Base-by-base conservation (phyloP, 2,113 vertebrate genomes). In the Sclerurus mexicanus region DNA sequence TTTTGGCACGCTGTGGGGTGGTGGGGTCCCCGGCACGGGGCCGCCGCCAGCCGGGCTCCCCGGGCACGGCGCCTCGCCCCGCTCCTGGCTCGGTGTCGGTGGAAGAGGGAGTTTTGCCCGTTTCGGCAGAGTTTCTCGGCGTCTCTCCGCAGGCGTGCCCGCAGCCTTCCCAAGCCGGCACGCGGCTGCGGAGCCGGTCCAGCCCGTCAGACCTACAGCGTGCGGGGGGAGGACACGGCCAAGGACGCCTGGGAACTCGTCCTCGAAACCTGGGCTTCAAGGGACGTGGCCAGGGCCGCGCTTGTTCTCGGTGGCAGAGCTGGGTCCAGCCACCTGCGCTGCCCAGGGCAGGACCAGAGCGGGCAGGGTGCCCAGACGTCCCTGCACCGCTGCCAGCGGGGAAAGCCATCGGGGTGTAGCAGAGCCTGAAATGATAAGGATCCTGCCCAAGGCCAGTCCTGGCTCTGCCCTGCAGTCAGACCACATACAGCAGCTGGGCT, bases 181-280 rank as follows among this genome's bases (percentile, higher is more conserved):
- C 12, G 35, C 1, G 13, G 88, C 95, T 73, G 94, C 6, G 78
- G 83, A 95, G 96, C 93, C 72, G 56, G 96, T 91, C 96, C 89
- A 55, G 96, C 96, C 69, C 87, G 80, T 94, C 96, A 89, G 90
- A 93, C 87, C 71, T 93, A 83, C 90, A 85, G 93, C 12, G 0
- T 12, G 7, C 4, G 0, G 16, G 49, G 62, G 79, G n/a, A 92
- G 71, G 62, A 85, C 63, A 31, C 18, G 2, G 59, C 53, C 11
- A 17, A 83, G 79, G 72, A 91, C 6, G 28, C 85, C 56, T 52
- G 81, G 44, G 75, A 79, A 56, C 62, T 66, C 0, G 0, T 19
- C 87, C 66, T 62, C 4, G 0, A 91, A 66, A 76, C 46, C 10
- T 2, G 6, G 62, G 71, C 67, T 94, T 18, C 42, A 37, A 68